phyloP scores from a whole-genome alignment of 2,888 invertebrate genomes.

The Xestia xanthographa region DNA sequence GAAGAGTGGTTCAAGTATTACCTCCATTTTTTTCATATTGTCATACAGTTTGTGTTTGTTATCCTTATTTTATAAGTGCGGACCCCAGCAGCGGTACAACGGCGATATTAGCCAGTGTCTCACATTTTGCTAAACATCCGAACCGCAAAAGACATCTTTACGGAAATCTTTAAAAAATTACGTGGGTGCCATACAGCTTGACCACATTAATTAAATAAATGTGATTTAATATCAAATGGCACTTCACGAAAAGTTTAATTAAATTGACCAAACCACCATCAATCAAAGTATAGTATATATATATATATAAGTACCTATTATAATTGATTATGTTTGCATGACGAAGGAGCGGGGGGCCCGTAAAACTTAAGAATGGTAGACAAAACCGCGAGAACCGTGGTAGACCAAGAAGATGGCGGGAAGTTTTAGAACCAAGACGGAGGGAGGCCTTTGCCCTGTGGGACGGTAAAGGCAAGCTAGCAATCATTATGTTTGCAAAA shows the following conservation, averaged over 20 bases:
- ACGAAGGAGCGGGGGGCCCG: background rate
- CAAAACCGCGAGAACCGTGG: background rate
- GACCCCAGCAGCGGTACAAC: background rate
- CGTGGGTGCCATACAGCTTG: background rate
- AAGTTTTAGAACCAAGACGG: too few relatives aligned
- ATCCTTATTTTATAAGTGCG: background rate
- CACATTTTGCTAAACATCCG: background rate
- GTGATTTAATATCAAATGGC: slow-evolving; percentile 21
- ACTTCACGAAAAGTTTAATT: slow-evolving; percentile 32
- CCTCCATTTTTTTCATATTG: background rate
- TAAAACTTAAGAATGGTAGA: background rate
- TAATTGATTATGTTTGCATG: background rate
- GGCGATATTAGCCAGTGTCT: background rate
- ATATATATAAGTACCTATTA: too few relatives aligned
- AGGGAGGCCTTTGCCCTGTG: background rate
- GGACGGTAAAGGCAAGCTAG: background rate
- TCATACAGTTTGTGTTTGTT: background rate
- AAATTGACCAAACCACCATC: slow-evolving; percentile 28
- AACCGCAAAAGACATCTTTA: background rate
- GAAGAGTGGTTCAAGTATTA: background rate
- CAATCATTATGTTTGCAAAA: background rate
- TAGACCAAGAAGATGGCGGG: background rate
- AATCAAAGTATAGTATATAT: too few relatives aligned
- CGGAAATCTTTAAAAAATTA: slow-evolving; percentile 3
- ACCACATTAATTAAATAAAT: slow-evolving; percentile 7